Base-by-base conservation (phyloP, 2,113 vertebrate genomes). In the Gymnogyps californianus region DNA sequence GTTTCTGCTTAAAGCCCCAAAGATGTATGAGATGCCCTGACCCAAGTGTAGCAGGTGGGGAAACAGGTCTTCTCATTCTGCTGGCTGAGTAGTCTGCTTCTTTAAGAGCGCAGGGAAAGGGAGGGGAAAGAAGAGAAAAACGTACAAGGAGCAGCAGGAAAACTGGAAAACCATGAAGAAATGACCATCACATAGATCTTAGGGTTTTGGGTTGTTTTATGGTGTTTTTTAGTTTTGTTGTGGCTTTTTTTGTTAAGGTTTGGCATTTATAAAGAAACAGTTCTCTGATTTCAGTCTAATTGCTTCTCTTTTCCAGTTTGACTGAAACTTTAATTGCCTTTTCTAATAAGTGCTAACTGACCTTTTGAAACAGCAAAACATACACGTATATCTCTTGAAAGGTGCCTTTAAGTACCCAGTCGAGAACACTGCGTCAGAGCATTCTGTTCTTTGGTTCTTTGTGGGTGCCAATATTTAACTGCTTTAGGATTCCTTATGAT, bases 311-410 rank as follows among this genome's bases (percentile, higher is more conserved):
- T 86, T 96, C 75, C 80, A 71, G 17, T 66, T 91, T 93, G 96
- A 92, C 88, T 91, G 95, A 72, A 92, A 79, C 62, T 87, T 94
- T 89, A 87, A 95, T 93, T 96, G 79, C 87, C 78, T 88, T 93
- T 96, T 95, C 54, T 85, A 80, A 64, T 91, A 90, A 96, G 71
- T 59, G 54, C 86, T 77, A 92, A 94, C 96, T 95, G 90, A 80
- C 83, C 88, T 83, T 96, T 96, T 42, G 80, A 84, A 95, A 88
- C 40, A 89, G 89, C 16, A 87, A 87, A 96, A 89, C 61, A 61
- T 87, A 75, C n/a, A 47, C 54, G 24, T 65, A 10, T 95, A 49
- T 69, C 78, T 92, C 96, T 93, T 89, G 86, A 96, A 89, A 95
- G 97, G 79, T 97, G 85, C 87, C 58, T 97, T 96, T 83, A 13